Evolutionary conservation across 2,797 vertebrate genomes (phyloP).

Genomic region (Crenuchus spilurus): DNA sequence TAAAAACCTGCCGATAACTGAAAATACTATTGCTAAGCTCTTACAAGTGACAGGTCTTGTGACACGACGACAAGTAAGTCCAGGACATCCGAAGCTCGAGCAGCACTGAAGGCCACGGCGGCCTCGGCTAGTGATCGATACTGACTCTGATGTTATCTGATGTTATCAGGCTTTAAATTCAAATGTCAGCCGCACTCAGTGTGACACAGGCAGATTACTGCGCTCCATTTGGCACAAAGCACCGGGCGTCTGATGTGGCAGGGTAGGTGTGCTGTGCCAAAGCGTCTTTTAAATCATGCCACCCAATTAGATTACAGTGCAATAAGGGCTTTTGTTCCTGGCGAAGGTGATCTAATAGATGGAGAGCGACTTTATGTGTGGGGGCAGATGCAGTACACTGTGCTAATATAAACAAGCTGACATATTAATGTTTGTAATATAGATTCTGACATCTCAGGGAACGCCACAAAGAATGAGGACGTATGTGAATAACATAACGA

Average conservation of each 20-base stretch:
- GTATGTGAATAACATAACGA: neutral
- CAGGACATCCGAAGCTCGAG: conserved; percentile 41
- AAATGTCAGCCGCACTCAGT: conserved; percentile 73
- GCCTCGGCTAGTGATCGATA: conserved; percentile 67
- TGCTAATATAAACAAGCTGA: conserved; percentile 1
- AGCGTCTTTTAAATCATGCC: conserved; percentile 62
- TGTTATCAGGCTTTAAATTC: conserved; percentile 75
- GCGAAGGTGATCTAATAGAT: conserved; percentile 34
- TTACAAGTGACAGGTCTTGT: neutral
- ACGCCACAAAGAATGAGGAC: neutral
- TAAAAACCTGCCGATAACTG: neutral
- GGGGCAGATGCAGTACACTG: conserved; percentile 22
- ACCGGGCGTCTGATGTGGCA: conserved; percentile 61
- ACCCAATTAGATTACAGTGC: conserved; percentile 62
- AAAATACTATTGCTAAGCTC: neutral
- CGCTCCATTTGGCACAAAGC: conserved; percentile 64
- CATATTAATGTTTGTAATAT: neutral
- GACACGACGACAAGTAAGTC: conserved; percentile 30
- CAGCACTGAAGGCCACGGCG: conserved; percentile 41
- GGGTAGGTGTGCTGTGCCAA: conserved; percentile 64
- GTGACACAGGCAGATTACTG: conserved; percentile 71
- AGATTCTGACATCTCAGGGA: neutral
- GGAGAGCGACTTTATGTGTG: conserved; percentile 32
- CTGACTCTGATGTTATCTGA: conserved; percentile 74
- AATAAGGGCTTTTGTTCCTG: conserved; percentile 57